Base-by-base conservation (phyloP, 1,140 invertebrate genomes). In the Ips typographus region DNA sequence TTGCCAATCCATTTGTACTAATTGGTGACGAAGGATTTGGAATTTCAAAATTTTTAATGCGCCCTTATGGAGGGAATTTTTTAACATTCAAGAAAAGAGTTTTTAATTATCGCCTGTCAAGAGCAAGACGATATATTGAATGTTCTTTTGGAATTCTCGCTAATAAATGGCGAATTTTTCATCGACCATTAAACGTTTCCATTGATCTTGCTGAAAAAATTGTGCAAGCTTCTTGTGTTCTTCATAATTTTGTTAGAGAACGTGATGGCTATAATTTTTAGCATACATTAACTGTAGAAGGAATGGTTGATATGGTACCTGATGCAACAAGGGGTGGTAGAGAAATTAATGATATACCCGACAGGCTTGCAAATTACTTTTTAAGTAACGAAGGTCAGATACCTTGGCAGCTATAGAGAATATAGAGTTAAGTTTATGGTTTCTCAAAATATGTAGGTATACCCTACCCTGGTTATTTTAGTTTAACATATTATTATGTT, bases 91-190 rank as follows among this genome's bases (percentile, higher is more conserved):
- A 78, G 52, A 79, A 75, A 74, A 70, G 65, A 70, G 75, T 83
- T 22, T 84, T 81, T 73, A 84, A 85, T 71, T 84, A 84, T 72
- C 68, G 79, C 40, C 57, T 82, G 6, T 73, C 74, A 40, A 72
- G 78, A 66, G 80, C 79, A n/a, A 64, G 81, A 66, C 51, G 79
- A 60, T 76, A 78, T 37, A 73, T 83, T n/a, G 82, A 85, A 73
- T 83, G 83, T 76, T 44, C 74, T 7, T 78, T 78, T 70, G 76
- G 74, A 8, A 75, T 79, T 7, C 39, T 77, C 8, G 36, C 68
- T 5, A 80, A 79, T 62, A 80, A 79, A 69, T 81, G 77, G 79
- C 49, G 79, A 66, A 77, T 81, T 64, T 77, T 80, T 65, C 77
- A 81, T 64, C 40, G 74, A 58, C 72, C 80, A 22, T 58, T 80